Base-by-base conservation (phyloP, 2,888 invertebrate species). In the Caenorhabditis japonica region DNA sequence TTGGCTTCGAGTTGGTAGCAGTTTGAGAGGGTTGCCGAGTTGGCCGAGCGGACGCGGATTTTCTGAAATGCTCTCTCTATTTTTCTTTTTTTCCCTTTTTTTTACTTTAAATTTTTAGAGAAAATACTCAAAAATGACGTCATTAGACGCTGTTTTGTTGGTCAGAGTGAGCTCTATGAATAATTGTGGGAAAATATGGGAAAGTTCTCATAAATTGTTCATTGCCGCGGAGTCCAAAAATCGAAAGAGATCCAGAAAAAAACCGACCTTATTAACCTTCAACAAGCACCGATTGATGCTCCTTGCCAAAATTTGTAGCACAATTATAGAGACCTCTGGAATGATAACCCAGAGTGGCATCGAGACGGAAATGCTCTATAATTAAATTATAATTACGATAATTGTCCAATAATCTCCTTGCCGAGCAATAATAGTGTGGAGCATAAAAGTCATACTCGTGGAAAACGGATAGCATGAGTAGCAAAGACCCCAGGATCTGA, bases 371-470 rank as follows among this genome's bases (percentile, higher is more conserved):
- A 70, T 56, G 36, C 70, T 70, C 61, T 70, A 44, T 56, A 61
- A 59, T 1, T n/a, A n/a, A 25, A 13, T 10, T 13, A 39, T 49
- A 13, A 13, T n/a, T 2, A 21, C 13, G 34, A 4, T 44, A 23
- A n/a, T 46, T 2, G n/a, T 17, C 8, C 44, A 19, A 36, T 36
- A 13, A 15, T 17, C 23, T 21, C 19, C 34, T 55, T 10, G 61
- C 69, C 27, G 70, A 70, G 61, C 70, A 70, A 46, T 70, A 70
- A 30, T 70, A 70, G 27, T 70, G 70, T 7, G 70, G 61, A 43
- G 61, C 70, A 34, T 61, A 43, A 13, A 70, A 70, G 7, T 70
- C 61, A 36, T 70, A 70, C 38, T 70, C 70, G 25, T 70, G 70
- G 25, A 70, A 70, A 1, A 70, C 61, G 2, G 70, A 70, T 4